These are phyloP conservation scores for Drosophila planitibia DNA, from an alignment of 2,888 invertebrate genomes.

Conservation along the genomic window DNA sequence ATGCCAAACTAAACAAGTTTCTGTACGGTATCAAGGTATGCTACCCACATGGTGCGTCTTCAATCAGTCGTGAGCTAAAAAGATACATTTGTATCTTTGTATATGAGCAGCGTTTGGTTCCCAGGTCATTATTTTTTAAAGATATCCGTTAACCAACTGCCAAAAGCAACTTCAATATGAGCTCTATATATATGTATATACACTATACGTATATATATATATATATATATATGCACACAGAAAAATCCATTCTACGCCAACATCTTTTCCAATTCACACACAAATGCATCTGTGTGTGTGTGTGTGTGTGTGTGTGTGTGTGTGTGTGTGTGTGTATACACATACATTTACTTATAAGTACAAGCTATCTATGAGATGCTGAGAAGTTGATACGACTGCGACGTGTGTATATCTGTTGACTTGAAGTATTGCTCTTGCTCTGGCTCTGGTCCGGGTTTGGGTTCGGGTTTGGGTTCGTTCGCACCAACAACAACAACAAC, in stretches of 20 bases:
- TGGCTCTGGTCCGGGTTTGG: conserved; percentile 54
- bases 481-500: conserved; percentile 21
- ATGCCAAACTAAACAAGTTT: conserved; percentile 66
- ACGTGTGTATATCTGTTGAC: conserved; percentile 69
- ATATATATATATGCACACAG: conserved; percentile 26
- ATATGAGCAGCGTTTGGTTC: conserved; percentile 35
- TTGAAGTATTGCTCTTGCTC: conserved; percentile 64
- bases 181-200: conserved; percentile 31
- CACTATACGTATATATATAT: conserved; percentile 12
- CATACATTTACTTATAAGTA: conserved; percentile 28
- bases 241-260: conserved; percentile 62
- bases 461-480: conserved; percentile 57
- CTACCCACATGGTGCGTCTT: conserved; percentile 38
- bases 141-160: conserved; percentile 60
- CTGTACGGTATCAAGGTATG: conserved; percentile 19
- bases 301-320: background rate
- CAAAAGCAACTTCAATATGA: conserved; percentile 53
- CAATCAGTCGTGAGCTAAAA: conserved; percentile 21
- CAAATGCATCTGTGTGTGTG: background rate
- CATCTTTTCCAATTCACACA: conserved; percentile 46
- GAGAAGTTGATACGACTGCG: conserved; percentile 67
- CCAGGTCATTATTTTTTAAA: conserved; percentile 55
- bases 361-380: conserved; percentile 69
- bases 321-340: background rate
- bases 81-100: conserved; percentile 41